Base-by-base conservation (phyloP, 2,888 invertebrate species). In the Orthosia incerta region DNA sequence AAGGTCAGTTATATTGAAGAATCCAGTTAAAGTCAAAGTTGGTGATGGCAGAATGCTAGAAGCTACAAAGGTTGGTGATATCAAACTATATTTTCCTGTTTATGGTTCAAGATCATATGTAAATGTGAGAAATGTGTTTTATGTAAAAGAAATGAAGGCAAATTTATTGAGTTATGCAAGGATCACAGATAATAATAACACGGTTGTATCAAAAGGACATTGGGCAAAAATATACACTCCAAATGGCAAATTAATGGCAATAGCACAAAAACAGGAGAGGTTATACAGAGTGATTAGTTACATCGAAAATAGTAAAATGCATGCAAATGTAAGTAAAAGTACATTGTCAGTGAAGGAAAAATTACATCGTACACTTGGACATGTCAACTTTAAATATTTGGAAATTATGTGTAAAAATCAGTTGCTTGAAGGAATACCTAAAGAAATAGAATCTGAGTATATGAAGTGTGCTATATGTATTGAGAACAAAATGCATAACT, bases 401-500 rank as follows among this genome's bases (percentile, higher is more conserved):
- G 61, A 61, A 23, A 61, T 61, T 11, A n/a, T 61, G n/a, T 61
- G 61, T 18, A 63, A 62, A 16, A 23, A 51, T 23, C 26, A 51
- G 15, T 15, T 31, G 31, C 18, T 63, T 7, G 63, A 82, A 3
- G 86, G 86, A 59, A 78, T 87, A 53, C 87, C 86, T 16, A n/a
- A n/a, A n/a, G n/a, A n/a, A n/a, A n/a, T n/a, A n/a, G n/a, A n/a
- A n/a, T n/a, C n/a, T n/a, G n/a, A n/a, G n/a, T n/a, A n/a, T n/a
- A n/a, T n/a, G n/a, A n/a, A n/a, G n/a, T n/a, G n/a, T n/a, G n/a
- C n/a, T n/a, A n/a, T n/a, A n/a, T n/a, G n/a, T n/a, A n/a, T n/a
- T n/a, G n/a, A n/a, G n/a, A n/a, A n/a, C n/a, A 77, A 86, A 80
- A 86, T 87, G 83, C 1, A 20, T 70, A 86, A 86, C 70, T 53